Conservation (phyloP, 92 coral and sea anemone species). For the Actinernus sp. region DNA sequence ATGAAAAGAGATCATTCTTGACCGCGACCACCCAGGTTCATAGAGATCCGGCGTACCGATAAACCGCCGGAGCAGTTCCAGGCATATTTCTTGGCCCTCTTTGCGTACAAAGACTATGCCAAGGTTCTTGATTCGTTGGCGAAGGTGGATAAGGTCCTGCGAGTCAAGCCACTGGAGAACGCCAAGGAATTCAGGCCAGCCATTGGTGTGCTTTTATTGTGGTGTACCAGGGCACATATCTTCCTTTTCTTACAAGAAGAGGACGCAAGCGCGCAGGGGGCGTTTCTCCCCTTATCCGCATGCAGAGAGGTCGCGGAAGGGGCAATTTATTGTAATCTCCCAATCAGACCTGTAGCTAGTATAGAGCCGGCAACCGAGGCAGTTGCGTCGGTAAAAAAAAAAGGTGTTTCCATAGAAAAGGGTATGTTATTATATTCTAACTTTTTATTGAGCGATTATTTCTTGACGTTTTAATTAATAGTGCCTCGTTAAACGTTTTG, state of each 20-base stretch:
- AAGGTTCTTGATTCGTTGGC: slow-evolving; percentile 17
- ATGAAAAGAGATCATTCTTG: slow-evolving; percentile 28
- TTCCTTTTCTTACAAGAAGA: slow-evolving; percentile 9
- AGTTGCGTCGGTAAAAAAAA: too few relatives aligned
- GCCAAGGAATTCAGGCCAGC: too few relatives aligned
- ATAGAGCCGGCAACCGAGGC: too few relatives aligned
- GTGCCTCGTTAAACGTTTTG: too few relatives aligned
- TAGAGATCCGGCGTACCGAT: not conserved
- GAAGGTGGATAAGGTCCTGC: slow-evolving; percentile 23
- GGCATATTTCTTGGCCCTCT: slow-evolving; percentile 36
- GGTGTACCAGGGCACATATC: slow-evolving; percentile 50
- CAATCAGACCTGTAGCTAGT: too few relatives aligned
- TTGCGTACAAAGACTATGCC: slow-evolving; percentile 44
- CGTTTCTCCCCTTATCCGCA: slow-evolving; percentile 12
- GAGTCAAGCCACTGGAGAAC: slow-evolving; percentile 2
- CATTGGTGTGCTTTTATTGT: slow-evolving; percentile 15
- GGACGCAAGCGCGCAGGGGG: slow-evolving; percentile 5
- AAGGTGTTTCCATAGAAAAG: too few relatives aligned
- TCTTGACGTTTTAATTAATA: too few relatives aligned
- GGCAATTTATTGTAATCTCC: too few relatives aligned
- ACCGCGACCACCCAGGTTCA: slow-evolving; percentile 4
- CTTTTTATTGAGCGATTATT: too few relatives aligned
- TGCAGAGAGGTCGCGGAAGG: not conserved
- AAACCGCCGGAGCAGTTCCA: slow-evolving; percentile 11
- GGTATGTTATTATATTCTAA: too few relatives aligned